Evolutionary conservation across 2,113 vertebrate genomes (phyloP).

Genomic region (Cephalophus harveyi): DNA sequence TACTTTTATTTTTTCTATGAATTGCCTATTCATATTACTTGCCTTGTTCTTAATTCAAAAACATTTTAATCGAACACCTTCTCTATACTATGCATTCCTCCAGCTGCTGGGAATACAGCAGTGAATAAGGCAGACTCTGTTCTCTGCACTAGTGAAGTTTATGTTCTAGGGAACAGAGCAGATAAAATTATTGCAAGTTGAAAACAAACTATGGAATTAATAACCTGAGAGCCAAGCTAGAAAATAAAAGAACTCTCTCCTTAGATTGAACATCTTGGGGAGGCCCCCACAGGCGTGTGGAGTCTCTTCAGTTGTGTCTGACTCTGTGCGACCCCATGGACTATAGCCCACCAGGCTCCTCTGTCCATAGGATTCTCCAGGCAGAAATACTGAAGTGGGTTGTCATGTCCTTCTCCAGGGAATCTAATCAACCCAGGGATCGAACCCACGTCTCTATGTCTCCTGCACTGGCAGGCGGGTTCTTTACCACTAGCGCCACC

Average conservation of each 20-base stretch:
- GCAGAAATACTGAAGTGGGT: background rate
- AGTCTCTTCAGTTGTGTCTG: background rate
- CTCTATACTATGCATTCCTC: background rate
- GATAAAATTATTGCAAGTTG: background rate
- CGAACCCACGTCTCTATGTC: background rate
- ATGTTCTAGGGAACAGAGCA: background rate
- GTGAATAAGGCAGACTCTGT: background rate
- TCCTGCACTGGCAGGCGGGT: background rate
- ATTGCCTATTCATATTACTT: background rate
- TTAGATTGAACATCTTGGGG: background rate
- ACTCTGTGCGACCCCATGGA: background rate
- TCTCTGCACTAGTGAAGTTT: background rate
- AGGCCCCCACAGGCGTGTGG: rapidly evolving
- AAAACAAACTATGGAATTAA: background rate
- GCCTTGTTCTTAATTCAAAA: background rate
- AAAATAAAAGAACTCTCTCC: background rate
- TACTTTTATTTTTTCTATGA: background rate
- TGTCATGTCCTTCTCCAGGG: background rate
- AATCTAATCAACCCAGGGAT: background rate
- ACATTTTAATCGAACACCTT: background rate
- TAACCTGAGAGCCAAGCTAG: background rate
- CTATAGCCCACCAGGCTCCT: background rate
- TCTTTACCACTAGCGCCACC: background rate
- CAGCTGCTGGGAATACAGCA: background rate
- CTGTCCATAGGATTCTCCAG: background rate